Percentiles rank a stretch among this genome's conserved stretches.
phyloP scores from a whole-genome alignment of 1,140 invertebrate genomes.

The Sycophila sp. region DNA sequence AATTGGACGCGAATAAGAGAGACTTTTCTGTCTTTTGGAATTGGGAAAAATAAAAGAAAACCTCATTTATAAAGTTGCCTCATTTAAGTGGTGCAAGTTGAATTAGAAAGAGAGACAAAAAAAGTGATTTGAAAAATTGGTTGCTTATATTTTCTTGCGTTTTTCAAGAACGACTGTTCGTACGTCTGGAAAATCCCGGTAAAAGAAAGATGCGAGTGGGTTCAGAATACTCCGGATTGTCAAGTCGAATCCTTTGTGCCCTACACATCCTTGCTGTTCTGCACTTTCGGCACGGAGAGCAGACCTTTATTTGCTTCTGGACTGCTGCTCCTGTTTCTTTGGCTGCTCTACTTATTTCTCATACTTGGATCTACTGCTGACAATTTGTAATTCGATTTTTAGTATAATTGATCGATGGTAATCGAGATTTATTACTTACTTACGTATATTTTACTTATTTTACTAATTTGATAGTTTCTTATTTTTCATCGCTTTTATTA shows the following conservation, averaged over 20 bases:
- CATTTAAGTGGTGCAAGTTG: too few relatives aligned
- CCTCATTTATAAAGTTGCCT: too few relatives aligned
- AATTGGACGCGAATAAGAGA: too few relatives aligned
- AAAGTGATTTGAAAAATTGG: too few relatives aligned
- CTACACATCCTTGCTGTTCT: constrained; percentile 57
- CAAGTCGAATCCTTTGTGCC: constrained; percentile 48
- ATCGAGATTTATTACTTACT: too few relatives aligned
- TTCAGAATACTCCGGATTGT: constrained; percentile 52
- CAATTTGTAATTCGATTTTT: constrained; percentile 67
- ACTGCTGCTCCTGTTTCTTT: constrained; percentile 57
- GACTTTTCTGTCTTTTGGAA: too few relatives aligned
- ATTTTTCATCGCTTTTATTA: too few relatives aligned
- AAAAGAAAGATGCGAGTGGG: constrained; percentile 55
- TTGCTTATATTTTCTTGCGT: not conserved
- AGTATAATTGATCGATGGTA: too few relatives aligned
- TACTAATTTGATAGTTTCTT: too few relatives aligned
- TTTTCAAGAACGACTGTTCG: constrained; percentile 59
- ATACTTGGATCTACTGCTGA: constrained; percentile 72
- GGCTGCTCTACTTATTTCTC: constrained; percentile 73
- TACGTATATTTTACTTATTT: too few relatives aligned
- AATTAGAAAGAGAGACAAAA: too few relatives aligned
- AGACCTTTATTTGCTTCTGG: constrained; percentile 47
- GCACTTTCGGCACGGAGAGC: constrained; percentile 49
- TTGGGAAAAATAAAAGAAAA: too few relatives aligned
- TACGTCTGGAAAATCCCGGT: constrained; percentile 56